Percentiles rank a stretch among this genome's conserved stretches.
phyloP scores from a whole-genome alignment of 1,140 invertebrate genomes.

The Atta colombica region DNA sequence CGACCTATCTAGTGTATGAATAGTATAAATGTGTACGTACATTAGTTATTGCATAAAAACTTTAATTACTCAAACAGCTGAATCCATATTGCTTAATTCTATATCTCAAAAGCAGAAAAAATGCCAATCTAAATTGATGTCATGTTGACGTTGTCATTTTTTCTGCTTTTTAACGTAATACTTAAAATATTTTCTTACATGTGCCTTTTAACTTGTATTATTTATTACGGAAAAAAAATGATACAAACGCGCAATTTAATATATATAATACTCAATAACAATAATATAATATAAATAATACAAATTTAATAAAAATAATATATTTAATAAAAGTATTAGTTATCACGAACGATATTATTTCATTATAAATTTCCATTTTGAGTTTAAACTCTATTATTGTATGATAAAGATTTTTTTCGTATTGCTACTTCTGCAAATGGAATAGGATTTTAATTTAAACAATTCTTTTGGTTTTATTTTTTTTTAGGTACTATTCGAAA shows the following conservation, averaged over 20 bases:
- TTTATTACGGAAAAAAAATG: not conserved
- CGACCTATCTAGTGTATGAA: conserved; percentile 3
- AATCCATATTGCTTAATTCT: not conserved
- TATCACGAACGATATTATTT: not conserved
- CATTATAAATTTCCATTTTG: not conserved
- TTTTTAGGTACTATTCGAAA: not conserved
- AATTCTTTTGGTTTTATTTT: not conserved
- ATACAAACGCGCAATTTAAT: not conserved
- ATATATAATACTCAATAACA: too few species aligned
- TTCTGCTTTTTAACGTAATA: not conserved
- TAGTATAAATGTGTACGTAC: not conserved
- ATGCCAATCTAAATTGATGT: not conserved
- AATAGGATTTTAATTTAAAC: not conserved
- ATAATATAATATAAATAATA: too few species aligned
- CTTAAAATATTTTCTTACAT: not conserved
- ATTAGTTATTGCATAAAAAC: not conserved
- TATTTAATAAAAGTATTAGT: not conserved
- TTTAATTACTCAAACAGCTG: not conserved
- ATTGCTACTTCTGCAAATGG: not conserved
- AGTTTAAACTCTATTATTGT: too few species aligned
- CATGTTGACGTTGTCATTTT: too few species aligned
- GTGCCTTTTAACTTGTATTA: not conserved
- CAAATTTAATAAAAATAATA: too few species aligned
- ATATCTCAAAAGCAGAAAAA: not conserved
- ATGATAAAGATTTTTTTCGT: not conserved